Percentiles rank a stretch among this genome's conserved stretches.
These are phyloP conservation scores for Bimastos eiseni DNA, from an alignment of 2,888 invertebrate species.

Conservation along the genomic window DNA sequence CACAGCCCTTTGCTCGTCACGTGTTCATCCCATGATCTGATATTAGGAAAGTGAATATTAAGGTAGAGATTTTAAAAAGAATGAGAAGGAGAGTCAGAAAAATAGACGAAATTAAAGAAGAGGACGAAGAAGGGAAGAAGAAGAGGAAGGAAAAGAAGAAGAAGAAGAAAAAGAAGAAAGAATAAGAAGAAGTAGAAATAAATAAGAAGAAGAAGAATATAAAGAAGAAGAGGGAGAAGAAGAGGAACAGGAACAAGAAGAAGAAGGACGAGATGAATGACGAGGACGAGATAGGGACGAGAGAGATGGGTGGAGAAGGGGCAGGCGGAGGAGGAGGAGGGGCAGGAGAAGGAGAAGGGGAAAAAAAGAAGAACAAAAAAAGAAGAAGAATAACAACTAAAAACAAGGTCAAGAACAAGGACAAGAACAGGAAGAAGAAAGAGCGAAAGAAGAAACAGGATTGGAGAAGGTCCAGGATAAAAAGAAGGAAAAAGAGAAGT, in stretches of 20 bases:
- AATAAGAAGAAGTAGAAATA: background rate
- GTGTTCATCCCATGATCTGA: background rate
- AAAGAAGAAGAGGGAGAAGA: conserved; percentile 15
- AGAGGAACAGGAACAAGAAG: background rate
- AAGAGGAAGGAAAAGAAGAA: background rate
- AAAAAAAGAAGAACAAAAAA: too few species aligned
- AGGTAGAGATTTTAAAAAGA: background rate
- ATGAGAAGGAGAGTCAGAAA: background rate
- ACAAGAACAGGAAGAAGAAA: background rate
- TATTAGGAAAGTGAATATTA: background rate
- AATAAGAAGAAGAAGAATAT: conserved; percentile 13
- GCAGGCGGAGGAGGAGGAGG: background rate
- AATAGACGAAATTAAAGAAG: background rate
- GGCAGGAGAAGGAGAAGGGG: background rate
- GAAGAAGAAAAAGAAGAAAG: background rate
- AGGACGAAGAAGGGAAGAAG: background rate
- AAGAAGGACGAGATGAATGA: background rate
- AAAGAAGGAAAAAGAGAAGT: background rate
- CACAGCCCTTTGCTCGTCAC: background rate
- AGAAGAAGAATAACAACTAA: background rate
- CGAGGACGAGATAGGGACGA: too few species aligned
- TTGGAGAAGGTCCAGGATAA: background rate
- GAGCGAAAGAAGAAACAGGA: background rate
- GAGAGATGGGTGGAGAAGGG: background rate
- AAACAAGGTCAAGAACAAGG: too few species aligned